Percentiles rank a stretch among this genome's conserved stretches.
Conservation (phyloP, 2,113 vertebrate species). For the Campylorhamphus procurvoides region DNA sequence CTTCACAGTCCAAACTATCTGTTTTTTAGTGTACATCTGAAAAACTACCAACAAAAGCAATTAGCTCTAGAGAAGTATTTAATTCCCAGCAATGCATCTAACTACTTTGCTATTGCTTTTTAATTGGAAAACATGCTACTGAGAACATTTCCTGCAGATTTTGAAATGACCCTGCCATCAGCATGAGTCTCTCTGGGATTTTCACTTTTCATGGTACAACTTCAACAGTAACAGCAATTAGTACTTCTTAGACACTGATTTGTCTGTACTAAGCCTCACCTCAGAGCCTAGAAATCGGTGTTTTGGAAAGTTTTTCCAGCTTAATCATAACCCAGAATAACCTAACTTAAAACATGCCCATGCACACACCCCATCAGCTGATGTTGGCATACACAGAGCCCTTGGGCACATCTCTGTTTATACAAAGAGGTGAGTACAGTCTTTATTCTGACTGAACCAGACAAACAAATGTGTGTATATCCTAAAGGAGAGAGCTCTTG, state of each 20-base stretch:
- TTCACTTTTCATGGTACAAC: neutral
- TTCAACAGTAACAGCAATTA: neutral
- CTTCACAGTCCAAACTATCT: neutral
- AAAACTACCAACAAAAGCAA: constrained; percentile 19
- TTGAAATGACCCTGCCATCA: neutral
- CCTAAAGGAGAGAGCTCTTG: neutral
- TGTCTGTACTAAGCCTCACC: neutral
- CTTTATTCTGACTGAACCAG: neutral
- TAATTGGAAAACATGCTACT: constrained; percentile 23
- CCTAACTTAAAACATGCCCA: neutral
- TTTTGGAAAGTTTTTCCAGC: neutral
- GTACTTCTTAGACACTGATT: neutral
- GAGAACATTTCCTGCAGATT: neutral
- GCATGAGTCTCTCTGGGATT: neutral
- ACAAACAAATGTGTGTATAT: neutral
- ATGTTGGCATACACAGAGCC: neutral
- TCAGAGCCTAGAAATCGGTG: neutral
- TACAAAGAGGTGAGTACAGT: neutral
- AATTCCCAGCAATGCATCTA: neutral
- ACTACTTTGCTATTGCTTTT: neutral
- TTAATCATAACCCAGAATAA: neutral
- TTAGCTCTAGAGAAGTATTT: constrained; percentile 10
- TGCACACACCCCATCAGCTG: fast-evolving
- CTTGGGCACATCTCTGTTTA: fast-evolving
- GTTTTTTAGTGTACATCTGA: neutral